phyloP scores from a whole-genome alignment of 2,888 invertebrate species.

The Crossocerus cetratus region DNA sequence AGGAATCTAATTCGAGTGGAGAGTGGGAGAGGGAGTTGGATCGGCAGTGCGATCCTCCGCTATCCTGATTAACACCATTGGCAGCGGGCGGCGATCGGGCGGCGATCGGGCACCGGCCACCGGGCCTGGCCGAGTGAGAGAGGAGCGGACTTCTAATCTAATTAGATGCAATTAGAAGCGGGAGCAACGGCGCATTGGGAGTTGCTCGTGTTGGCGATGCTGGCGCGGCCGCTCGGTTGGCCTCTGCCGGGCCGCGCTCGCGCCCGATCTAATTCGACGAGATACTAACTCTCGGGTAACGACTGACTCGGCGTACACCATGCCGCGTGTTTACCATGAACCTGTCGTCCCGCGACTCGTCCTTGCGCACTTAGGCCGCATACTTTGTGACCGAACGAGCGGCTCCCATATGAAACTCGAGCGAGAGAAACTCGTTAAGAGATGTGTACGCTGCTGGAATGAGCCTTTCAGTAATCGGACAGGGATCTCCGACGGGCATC shows the following conservation, averaged over 20 bases:
- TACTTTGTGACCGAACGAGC: too few relatives aligned
- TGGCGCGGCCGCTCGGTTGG: too few relatives aligned
- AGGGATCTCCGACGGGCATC: too few relatives aligned
- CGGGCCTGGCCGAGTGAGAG: conserved; percentile 23
- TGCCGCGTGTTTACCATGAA: not conserved
- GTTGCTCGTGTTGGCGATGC: conserved; percentile 13
- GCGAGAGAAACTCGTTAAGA: too few relatives aligned
- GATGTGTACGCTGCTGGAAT: too few relatives aligned
- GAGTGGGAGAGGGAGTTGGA: conserved; percentile 36
- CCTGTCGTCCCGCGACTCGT: not conserved
- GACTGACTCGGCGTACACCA: not conserved
- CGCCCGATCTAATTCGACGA: conserved; percentile 33
- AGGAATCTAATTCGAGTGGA: not conserved
- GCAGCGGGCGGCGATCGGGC: conserved; percentile 13
- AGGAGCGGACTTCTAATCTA: conserved; percentile 45
- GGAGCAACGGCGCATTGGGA: conserved; percentile 29
- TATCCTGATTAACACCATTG: conserved; percentile 46
- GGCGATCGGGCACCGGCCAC: conserved; percentile 7
- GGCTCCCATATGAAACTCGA: too few relatives aligned
- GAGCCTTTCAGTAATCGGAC: too few relatives aligned
- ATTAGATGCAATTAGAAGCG: conserved; percentile 52
- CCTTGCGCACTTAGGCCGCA: not conserved
- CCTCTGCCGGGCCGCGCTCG: not conserved
- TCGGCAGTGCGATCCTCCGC: conserved; percentile 29
- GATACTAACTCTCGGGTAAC: conserved; percentile 7